These are phyloP conservation scores for Xestia xanthographa DNA, from an alignment of 2,888 invertebrate genomes.

Conservation along the genomic window DNA sequence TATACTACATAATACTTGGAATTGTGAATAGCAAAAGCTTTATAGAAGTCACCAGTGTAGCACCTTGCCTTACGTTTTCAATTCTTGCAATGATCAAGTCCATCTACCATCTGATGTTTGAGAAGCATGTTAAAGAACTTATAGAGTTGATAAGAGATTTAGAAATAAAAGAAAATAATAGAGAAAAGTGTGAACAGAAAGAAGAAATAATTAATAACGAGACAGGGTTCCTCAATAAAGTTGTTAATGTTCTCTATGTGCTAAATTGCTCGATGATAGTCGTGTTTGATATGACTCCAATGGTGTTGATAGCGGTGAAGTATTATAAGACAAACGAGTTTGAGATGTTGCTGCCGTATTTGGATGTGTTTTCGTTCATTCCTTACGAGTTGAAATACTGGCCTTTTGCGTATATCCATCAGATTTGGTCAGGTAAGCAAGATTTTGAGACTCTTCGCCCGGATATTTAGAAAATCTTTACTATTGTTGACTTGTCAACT, in stretches of 20 bases:
- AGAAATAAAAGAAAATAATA: constrained; percentile 61
- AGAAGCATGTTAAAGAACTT: constrained; percentile 60
- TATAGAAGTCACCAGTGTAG: constrained; percentile 70
- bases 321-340: constrained; percentile 71
- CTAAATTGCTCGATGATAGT: constrained; percentile 70
- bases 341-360: constrained; percentile 72
- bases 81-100: constrained; percentile 68
- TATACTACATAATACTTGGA: constrained; percentile 65
- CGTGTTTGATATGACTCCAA: constrained; percentile 70
- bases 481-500: constrained; percentile 7
- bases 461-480: neutral
- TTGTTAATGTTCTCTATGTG: constrained; percentile 68
- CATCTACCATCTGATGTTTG: constrained; percentile 59
- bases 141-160: constrained; percentile 62
- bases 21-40: constrained; percentile 66
- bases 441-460: neutral
- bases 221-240: constrained; percentile 64
- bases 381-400: constrained; percentile 72
- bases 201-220: constrained; percentile 64
- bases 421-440: constrained; percentile 75
- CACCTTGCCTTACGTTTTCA: constrained; percentile 68
- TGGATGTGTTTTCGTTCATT: constrained; percentile 73
- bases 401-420: constrained; percentile 74
- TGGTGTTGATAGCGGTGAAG: constrained; percentile 70
- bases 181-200: constrained; percentile 51